phyloP scores from a whole-genome alignment of 1,140 invertebrate genomes.

The Battus philenor region DNA sequence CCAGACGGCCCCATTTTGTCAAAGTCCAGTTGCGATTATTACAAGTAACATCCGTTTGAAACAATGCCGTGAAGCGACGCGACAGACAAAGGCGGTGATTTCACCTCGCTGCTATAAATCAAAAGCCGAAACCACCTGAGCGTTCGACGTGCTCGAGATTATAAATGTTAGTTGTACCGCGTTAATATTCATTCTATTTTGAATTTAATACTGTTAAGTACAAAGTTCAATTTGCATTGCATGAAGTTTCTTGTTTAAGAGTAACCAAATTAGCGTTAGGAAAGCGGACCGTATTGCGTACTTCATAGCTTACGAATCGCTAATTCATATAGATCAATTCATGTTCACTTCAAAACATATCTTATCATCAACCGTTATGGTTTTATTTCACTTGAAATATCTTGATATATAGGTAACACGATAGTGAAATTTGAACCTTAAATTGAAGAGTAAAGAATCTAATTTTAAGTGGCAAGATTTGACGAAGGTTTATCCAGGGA shows the following conservation, averaged over 20 bases:
- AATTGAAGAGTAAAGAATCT: slow-evolving; percentile 18
- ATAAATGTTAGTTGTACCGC: slow-evolving; percentile 35
- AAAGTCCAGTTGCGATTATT: neutral
- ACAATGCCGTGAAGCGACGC: slow-evolving; percentile 39
- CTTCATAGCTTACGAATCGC: slow-evolving; percentile 51
- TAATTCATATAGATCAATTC: slow-evolving; percentile 48
- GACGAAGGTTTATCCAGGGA: too few species aligned
- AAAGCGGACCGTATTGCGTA: slow-evolving; percentile 56
- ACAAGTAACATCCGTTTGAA: too few species aligned
- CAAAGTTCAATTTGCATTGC: slow-evolving; percentile 9
- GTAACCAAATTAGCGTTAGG: slow-evolving; percentile 58
- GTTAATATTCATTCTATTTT: slow-evolving; percentile 15
- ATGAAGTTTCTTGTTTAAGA: slow-evolving; percentile 29
- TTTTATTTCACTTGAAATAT: neutral
- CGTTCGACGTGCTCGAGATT: slow-evolving; percentile 56
- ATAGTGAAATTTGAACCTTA: slow-evolving; percentile 10
- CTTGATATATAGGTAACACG: too few species aligned
- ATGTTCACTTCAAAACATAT: too few species aligned
- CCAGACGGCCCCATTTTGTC: slow-evolving; percentile 1
- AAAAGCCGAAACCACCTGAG: slow-evolving; percentile 62
- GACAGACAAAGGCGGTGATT: slow-evolving; percentile 45
- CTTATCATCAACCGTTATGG: slow-evolving; percentile 5
- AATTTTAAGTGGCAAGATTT: slow-evolving; percentile 24
- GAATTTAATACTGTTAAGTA: neutral
- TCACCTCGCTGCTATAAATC: slow-evolving; percentile 58